These are phyloP conservation scores for Zapus hudsonius DNA, from an alignment of 2,113 vertebrate species.

Conservation along the genomic window DNA sequence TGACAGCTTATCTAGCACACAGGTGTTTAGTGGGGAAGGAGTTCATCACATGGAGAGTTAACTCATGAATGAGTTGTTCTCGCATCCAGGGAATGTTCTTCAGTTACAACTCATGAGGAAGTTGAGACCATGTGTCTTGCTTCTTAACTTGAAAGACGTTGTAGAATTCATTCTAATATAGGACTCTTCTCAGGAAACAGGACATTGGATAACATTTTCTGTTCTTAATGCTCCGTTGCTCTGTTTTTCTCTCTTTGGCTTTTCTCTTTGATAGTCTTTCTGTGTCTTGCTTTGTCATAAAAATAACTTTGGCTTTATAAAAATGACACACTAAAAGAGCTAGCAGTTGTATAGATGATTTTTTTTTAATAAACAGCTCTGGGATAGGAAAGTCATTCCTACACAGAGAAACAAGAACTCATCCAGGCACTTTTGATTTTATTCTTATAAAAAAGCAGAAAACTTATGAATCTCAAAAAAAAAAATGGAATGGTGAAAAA, in stretches of 20 bases:
- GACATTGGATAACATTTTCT: background rate
- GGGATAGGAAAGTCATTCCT: background rate
- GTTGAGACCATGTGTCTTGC: background rate
- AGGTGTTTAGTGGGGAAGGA: background rate
- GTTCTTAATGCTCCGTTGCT: background rate
- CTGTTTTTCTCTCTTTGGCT: background rate
- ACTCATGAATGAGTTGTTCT: background rate
- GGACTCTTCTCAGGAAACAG: background rate
- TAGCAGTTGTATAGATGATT: background rate
- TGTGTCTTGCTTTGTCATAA: background rate
- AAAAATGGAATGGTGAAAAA: background rate
- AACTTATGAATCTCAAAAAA: background rate
- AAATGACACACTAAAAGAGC: background rate
- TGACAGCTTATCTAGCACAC: too few relatives aligned
- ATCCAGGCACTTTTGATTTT: background rate
- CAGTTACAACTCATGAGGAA: background rate
- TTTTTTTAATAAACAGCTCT: background rate
- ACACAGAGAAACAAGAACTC: background rate
- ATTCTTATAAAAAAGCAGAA: background rate
- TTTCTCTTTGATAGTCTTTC: background rate
- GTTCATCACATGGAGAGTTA: background rate
- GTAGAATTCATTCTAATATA: background rate
- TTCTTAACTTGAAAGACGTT: background rate
- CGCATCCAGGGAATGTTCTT: background rate
- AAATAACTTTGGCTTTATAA: background rate